Evolutionary conservation across 2,888 invertebrate genomes (phyloP).

Genomic region (Ophraella communa): DNA sequence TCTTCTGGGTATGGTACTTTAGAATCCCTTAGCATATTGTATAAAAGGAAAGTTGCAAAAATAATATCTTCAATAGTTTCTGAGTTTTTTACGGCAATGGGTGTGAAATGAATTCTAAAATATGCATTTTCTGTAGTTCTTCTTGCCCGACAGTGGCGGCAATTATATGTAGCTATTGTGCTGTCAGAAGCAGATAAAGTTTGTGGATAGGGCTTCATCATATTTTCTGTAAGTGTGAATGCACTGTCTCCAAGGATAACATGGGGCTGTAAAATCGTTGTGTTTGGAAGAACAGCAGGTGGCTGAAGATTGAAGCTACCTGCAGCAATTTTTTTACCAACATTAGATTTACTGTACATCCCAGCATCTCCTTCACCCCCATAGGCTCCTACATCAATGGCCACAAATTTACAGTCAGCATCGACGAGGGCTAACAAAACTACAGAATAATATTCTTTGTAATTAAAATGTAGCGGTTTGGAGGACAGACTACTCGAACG

Average conservation of each 20-base stretch:
- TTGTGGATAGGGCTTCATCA: constrained; percentile 30
- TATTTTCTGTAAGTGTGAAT: constrained; percentile 40
- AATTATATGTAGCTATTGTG: constrained; percentile 12
- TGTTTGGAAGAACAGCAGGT: constrained; percentile 21
- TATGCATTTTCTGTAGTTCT: constrained; percentile 12
- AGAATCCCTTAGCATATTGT: neutral
- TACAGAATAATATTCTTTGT: constrained; percentile 22
- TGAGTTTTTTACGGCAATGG: neutral
- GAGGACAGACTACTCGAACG: too few species aligned
- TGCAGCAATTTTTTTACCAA: constrained; percentile 36
- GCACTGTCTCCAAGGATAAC: constrained; percentile 44
- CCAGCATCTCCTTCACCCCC: constrained; percentile 48
- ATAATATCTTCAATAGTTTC: neutral
- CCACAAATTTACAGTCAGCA: constrained; percentile 44
- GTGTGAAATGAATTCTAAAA: constrained; percentile 10
- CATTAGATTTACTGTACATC: constrained; percentile 40
- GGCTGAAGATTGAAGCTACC: constrained; percentile 30
- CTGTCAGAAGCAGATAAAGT: neutral
- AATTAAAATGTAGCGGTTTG: too few species aligned
- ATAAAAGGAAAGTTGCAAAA: neutral
- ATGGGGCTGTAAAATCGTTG: constrained; percentile 33
- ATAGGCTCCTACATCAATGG: constrained; percentile 45
- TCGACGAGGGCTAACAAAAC: constrained; percentile 45
- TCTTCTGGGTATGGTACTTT: neutral
- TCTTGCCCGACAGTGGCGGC: constrained; percentile 20